Evolutionary conservation across 2,888 invertebrate species (phyloP).

Genomic region (Dasypogon diadema): DNA sequence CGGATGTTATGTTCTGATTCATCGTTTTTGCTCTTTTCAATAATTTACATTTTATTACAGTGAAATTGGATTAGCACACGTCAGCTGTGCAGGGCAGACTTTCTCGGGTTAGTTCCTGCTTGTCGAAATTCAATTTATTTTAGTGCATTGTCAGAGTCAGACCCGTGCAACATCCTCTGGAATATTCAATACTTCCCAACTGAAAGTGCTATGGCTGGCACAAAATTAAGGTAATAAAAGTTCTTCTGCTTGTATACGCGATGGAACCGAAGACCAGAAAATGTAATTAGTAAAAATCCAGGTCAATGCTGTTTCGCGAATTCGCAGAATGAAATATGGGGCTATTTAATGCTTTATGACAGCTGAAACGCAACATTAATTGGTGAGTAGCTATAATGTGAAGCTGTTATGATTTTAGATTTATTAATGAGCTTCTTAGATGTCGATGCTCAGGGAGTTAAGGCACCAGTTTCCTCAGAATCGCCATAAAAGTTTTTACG

Average conservation of each 20-base stretch:
- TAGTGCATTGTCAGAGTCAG: background rate
- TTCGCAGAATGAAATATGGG: constrained; percentile 13
- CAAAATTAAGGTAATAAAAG: background rate
- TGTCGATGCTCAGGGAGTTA: background rate
- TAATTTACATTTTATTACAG: constrained; percentile 24
- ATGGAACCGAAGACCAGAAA: background rate
- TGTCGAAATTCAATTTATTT: background rate
- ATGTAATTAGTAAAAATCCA: constrained; percentile 15
- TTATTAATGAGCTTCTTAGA: background rate
- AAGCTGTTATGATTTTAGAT: background rate
- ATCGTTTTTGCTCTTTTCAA: constrained; percentile 25
- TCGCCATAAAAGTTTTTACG: no score
- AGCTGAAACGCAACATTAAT: constrained; percentile 8
- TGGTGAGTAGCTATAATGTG: background rate
- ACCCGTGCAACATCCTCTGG: background rate
- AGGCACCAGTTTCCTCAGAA: background rate
- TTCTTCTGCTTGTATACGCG: background rate
- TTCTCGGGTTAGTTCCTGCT: background rate
- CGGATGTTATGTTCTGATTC: background rate
- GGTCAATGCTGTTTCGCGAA: constrained; percentile 8
- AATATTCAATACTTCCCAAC: background rate
- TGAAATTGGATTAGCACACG: background rate
- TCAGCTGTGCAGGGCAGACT: background rate
- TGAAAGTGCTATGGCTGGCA: background rate
- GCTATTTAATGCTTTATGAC: constrained; percentile 10